A percentile compares a stretch with the other conserved stretches of the same genome.
Evolutionary conservation across 2,113 vertebrate genomes (phyloP).

Genomic region (Paradoxurus hermaphroditus): DNA sequence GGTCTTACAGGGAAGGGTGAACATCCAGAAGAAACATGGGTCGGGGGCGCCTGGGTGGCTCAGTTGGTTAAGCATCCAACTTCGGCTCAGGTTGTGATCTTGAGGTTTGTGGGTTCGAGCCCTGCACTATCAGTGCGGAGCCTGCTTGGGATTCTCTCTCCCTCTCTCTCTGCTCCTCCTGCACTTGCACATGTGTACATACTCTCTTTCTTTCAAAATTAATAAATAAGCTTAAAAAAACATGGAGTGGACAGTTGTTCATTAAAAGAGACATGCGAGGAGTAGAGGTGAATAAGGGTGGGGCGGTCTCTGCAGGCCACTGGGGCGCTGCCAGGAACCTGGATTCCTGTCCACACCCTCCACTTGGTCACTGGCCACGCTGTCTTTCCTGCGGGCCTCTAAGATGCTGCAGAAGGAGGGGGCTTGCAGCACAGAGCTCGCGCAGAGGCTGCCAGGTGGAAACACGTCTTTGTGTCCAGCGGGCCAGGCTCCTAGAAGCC

Average conservation of each 20-base stretch:
- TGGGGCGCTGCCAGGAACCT: background rate
- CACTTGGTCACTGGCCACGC: background rate
- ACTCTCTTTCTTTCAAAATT: no score
- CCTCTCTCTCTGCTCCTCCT: no score
- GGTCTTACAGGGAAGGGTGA: background rate
- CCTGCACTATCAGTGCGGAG: no score
- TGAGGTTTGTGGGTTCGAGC: no score
- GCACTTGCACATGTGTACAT: no score
- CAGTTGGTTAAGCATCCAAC: no score
- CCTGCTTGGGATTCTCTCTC: no score
- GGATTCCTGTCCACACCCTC: rapidly evolving
- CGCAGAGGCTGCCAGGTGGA: background rate
- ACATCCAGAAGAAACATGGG: background rate
- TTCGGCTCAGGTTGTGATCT: no score
- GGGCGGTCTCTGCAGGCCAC: background rate
- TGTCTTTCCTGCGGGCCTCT: background rate
- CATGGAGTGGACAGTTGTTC: background rate
- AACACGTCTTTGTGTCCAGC: rapidly evolving
- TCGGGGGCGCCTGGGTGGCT: no score
- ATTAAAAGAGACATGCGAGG: background rate
- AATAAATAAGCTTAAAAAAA: background rate
- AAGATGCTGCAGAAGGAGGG: no score
- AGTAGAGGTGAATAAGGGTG: rapidly evolving
- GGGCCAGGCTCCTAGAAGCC: background rate
- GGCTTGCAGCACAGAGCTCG: background rate